Conservation (phyloP, 2,797 vertebrate genomes). For the Ctenosaura bakeri region DNA sequence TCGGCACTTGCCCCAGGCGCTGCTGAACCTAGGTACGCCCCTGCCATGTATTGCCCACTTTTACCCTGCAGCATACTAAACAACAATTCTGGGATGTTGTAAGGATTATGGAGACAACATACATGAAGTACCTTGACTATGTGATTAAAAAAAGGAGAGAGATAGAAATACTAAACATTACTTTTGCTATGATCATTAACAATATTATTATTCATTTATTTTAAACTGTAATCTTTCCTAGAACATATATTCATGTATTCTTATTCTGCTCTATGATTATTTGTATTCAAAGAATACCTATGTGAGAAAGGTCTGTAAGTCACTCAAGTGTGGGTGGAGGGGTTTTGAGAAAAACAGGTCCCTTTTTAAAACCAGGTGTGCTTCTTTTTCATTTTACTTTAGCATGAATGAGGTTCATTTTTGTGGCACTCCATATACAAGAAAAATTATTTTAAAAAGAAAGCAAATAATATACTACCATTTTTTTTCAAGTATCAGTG, state of each 20-base stretch:
- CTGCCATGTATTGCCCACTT: too few relatives aligned
- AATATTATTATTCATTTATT: background rate
- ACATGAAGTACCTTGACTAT: background rate
- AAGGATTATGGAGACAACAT: background rate
- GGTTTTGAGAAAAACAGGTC: conserved; percentile 56
- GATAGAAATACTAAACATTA: background rate
- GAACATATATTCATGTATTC: conserved; percentile 25
- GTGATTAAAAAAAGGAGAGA: background rate
- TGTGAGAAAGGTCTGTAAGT: conserved; percentile 60
- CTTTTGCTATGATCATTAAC: too few relatives aligned
- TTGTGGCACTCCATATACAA: conserved; percentile 58
- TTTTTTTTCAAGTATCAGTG: conserved; percentile 25
- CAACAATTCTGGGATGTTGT: background rate
- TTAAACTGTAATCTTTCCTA: background rate
- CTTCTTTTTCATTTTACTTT: conserved; percentile 69
- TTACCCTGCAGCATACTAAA: background rate
- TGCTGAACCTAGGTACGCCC: too few relatives aligned
- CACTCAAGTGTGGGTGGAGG: conserved; percentile 35
- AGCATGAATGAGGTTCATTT: conserved; percentile 65
- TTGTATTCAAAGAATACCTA: conserved; percentile 44
- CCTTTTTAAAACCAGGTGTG: conserved; percentile 70
- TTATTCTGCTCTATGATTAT: conserved; percentile 57
- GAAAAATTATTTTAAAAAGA: conserved; percentile 62
- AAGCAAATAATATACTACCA: conserved; percentile 54
- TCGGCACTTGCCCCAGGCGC: too few relatives aligned